Evolutionary conservation across 2,888 invertebrate species (phyloP).

Genomic region (Xylota sylvarum): DNA sequence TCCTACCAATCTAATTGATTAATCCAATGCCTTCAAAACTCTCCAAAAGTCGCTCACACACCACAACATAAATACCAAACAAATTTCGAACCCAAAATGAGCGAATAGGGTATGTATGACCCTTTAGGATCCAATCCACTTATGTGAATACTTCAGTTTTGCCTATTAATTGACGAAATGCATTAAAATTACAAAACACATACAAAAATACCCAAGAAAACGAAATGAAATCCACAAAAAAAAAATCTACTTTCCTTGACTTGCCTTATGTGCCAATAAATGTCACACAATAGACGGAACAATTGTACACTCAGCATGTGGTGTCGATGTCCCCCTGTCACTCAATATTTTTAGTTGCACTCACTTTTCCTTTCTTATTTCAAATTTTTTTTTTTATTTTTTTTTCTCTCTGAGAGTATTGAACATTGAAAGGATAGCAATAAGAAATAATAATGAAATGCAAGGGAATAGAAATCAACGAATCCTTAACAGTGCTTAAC

Average conservation of each 20-base stretch:
- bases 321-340: slow-evolving; percentile 34
- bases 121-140: too few species aligned
- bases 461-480: slow-evolving; percentile 44
- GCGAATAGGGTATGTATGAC: too few species aligned
- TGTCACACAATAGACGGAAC: slow-evolving; percentile 57
- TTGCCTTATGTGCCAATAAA: slow-evolving; percentile 63
- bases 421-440: slow-evolving; percentile 41
- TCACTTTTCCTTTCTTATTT: slow-evolving; percentile 21
- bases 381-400: neutral
- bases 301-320: slow-evolving; percentile 59
- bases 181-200: slow-evolving; percentile 9
- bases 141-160: too few species aligned
- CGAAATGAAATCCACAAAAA: neutral
- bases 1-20: too few species aligned
- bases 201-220: slow-evolving; percentile 14
- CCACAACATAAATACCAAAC: too few species aligned
- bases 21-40: too few species aligned
- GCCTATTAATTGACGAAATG: slow-evolving; percentile 23
- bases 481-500: slow-evolving; percentile 24
- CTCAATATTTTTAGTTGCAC: slow-evolving; percentile 33
- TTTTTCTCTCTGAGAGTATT: slow-evolving; percentile 8
- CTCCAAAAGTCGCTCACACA: too few species aligned
- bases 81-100: too few species aligned
- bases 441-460: slow-evolving; percentile 49
- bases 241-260: neutral